Evolutionary conservation across 2,113 vertebrate species (phyloP).

Genomic region (Cyprinodon tularosa): DNA sequence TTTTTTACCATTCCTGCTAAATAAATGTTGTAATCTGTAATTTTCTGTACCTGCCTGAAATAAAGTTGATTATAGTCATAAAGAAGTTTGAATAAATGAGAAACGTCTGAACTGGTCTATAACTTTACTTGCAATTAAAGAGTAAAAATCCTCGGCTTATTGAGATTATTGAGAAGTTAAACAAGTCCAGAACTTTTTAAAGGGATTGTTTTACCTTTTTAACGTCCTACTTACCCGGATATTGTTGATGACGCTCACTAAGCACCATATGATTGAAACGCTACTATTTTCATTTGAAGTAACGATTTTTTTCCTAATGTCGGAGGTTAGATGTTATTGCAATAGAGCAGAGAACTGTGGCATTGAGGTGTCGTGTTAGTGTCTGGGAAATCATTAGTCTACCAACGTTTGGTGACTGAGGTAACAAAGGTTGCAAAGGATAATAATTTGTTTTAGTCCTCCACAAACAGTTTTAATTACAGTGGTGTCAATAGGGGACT

Average conservation of each 20-base stretch:
- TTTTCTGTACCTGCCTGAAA: too few species aligned
- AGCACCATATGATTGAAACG: not conserved
- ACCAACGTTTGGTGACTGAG: conserved; percentile 24
- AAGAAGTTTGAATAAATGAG: too few species aligned
- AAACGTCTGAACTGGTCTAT: too few species aligned
- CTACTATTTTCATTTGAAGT: not conserved
- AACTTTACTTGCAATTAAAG: too few species aligned
- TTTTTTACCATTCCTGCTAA: too few species aligned
- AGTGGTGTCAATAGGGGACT: conserved; percentile 27
- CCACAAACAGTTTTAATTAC: conserved; percentile 18
- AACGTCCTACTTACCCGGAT: not conserved
- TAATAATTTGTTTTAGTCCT: conserved; percentile 28
- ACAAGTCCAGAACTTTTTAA: too few species aligned
- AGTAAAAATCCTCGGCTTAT: too few species aligned
- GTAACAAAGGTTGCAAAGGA: conserved; percentile 26
- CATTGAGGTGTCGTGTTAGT: conserved; percentile 31
- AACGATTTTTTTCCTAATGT: not conserved
- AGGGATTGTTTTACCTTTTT: too few species aligned
- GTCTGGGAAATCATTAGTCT: conserved; percentile 34
- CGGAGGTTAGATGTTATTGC: not conserved
- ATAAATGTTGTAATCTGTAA: too few species aligned
- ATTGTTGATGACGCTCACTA: not conserved
- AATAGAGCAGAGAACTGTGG: not conserved
- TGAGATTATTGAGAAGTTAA: too few species aligned
- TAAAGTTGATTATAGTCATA: too few species aligned